Evolutionary conservation across 2,113 vertebrate genomes (phyloP).

Genomic region (Speoplatyrhinus poulsoni): DNA sequence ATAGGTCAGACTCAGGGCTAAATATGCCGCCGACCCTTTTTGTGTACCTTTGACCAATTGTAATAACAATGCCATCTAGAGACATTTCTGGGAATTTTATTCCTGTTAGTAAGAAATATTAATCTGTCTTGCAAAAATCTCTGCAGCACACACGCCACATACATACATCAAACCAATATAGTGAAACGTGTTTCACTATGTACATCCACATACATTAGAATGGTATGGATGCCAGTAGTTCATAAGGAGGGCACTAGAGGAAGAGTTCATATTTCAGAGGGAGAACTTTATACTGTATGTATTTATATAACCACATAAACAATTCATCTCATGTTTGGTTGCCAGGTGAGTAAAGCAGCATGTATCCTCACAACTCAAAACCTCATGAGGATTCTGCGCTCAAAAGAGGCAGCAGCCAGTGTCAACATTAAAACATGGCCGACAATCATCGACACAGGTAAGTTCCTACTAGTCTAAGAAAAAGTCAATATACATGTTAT

Average conservation of each 20-base stretch:
- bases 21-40: neutral
- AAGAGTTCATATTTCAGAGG: neutral
- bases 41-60: too few relatives aligned
- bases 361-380: slow-evolving; percentile 96
- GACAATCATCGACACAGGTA: slow-evolving; percentile 96
- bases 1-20: neutral
- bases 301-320: neutral
- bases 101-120: neutral
- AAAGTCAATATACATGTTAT: neutral
- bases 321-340: slow-evolving; percentile 24
- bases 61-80: neutral
- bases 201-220: too few relatives aligned
- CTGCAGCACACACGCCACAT: too few relatives aligned
- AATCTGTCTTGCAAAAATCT: neutral
- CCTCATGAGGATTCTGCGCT: slow-evolving; percentile 87
- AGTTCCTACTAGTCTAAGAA: neutral
- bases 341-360: slow-evolving; percentile 94
- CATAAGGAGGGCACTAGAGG: neutral
- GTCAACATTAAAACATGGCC: slow-evolving; percentile 99
- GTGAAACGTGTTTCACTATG: too few relatives aligned
- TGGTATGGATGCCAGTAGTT: too few relatives aligned
- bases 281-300: slow-evolving; percentile 3
- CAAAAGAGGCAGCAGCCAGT: slow-evolving; percentile 89
- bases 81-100: neutral
- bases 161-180: too few relatives aligned